Conservation (phyloP, 2,113 vertebrate species). For the Melanerpes aurifrons region DNA sequence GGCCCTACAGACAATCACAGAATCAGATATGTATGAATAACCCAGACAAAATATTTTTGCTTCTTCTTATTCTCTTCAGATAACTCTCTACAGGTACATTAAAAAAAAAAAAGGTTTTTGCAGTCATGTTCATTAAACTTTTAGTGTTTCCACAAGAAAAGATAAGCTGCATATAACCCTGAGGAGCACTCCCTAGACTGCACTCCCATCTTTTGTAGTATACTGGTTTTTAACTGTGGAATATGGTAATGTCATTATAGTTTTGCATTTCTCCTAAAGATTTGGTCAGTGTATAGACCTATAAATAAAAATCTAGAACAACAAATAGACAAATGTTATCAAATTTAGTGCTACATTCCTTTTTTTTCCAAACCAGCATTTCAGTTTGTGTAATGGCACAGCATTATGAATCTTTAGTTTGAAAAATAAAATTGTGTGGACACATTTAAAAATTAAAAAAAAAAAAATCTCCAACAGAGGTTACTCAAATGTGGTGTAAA, state of each 20-base stretch:
- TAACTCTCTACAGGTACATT: not conserved
- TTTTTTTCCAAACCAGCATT: not conserved
- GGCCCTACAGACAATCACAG: not conserved
- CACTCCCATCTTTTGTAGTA: rapidly evolving
- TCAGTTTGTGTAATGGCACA: not conserved
- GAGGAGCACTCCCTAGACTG: not conserved
- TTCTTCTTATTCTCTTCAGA: not conserved
- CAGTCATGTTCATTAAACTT: not conserved
- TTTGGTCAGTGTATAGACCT: not conserved
- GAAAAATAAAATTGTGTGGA: not conserved
- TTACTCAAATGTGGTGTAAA: not conserved
- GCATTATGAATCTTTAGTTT: not conserved
- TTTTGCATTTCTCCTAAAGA: not conserved
- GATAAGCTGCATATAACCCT: not conserved
- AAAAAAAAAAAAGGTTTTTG: not conserved
- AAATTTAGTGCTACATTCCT: not conserved
- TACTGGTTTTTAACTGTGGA: rapidly evolving
- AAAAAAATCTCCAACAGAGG: not conserved
- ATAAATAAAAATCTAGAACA: not conserved
- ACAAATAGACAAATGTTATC: not conserved
- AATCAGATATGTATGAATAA: not conserved
- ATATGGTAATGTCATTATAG: not conserved
- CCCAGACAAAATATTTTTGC: not conserved
- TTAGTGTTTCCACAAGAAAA: not conserved
- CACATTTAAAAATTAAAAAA: not conserved